These are phyloP conservation scores for Eupsittula cactorum DNA, from an alignment of 2,113 vertebrate species.

Conservation along the genomic window DNA sequence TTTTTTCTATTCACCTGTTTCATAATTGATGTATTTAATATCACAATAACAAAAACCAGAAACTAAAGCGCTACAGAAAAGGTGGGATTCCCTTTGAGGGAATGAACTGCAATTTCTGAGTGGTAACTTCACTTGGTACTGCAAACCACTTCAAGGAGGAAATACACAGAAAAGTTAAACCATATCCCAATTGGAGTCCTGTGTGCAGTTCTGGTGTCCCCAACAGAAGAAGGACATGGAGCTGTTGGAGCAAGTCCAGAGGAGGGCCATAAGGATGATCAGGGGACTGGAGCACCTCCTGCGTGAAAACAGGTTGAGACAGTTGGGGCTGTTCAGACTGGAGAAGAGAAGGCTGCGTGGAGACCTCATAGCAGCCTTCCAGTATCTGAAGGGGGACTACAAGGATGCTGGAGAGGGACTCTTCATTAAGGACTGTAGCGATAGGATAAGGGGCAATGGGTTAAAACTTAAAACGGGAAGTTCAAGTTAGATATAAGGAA, in stretches of 20 bases:
- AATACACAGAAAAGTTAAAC: background rate
- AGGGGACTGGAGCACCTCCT: background rate
- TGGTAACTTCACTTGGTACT: background rate
- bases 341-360: background rate
- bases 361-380: background rate
- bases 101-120: background rate
- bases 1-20: background rate
- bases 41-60: background rate
- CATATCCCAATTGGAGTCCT: background rate
- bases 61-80: background rate
- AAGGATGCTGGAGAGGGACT: too few relatives aligned
- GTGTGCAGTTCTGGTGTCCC: background rate
- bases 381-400: background rate
- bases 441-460: too few relatives aligned
- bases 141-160: background rate
- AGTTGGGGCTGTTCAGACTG: background rate
- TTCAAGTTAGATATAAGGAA: background rate
- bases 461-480: background rate
- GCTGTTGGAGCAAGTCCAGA: background rate
- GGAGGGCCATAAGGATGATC: background rate
- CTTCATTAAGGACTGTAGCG: too few relatives aligned
- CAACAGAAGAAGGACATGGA: background rate
- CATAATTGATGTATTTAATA: background rate
- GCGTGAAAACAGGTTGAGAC: background rate
- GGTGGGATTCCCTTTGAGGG: background rate